Evolutionary conservation across 2,888 invertebrate genomes (phyloP).

Genomic region (Bedellia somnulentella): DNA sequence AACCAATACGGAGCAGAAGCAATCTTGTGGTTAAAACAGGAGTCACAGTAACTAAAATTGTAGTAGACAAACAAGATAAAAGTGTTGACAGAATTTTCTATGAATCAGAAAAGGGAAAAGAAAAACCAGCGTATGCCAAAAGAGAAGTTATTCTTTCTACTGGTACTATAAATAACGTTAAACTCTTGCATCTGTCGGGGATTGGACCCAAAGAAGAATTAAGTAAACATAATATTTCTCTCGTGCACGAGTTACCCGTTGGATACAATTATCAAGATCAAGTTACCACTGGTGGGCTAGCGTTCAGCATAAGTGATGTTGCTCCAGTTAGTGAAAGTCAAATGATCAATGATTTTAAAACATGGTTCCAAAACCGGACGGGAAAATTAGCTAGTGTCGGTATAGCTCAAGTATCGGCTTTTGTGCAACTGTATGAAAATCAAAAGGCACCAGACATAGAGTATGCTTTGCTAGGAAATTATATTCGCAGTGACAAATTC

Average conservation of each 20-base stretch:
- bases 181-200: slow-evolving; percentile 41
- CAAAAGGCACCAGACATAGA: slow-evolving; percentile 46
- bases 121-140: slow-evolving; percentile 37
- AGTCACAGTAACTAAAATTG: slow-evolving; percentile 39
- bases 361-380: slow-evolving; percentile 40
- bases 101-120: slow-evolving; percentile 42
- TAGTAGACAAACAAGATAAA: slow-evolving; percentile 37
- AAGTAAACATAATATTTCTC: slow-evolving; percentile 33
- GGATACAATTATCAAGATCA: slow-evolving; percentile 50
- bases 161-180: slow-evolving; percentile 50
- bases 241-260: slow-evolving; percentile 34
- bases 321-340: slow-evolving; percentile 28
- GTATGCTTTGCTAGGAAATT: slow-evolving; percentile 42
- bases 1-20: slow-evolving; percentile 37
- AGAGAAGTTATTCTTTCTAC: slow-evolving; percentile 40
- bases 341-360: slow-evolving; percentile 42
- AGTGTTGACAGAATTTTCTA: slow-evolving; percentile 40
- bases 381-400: slow-evolving; percentile 46
- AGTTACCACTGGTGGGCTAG: slow-evolving; percentile 42
- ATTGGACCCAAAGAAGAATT: slow-evolving; percentile 38
- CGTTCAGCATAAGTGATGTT: slow-evolving; percentile 36
- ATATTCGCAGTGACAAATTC: slow-evolving; percentile 47
- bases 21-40: slow-evolving; percentile 39
- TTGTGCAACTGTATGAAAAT: slow-evolving; percentile 43
- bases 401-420: slow-evolving; percentile 47